Conservation (phyloP, 2,888 invertebrate species). For the Dione juno region DNA sequence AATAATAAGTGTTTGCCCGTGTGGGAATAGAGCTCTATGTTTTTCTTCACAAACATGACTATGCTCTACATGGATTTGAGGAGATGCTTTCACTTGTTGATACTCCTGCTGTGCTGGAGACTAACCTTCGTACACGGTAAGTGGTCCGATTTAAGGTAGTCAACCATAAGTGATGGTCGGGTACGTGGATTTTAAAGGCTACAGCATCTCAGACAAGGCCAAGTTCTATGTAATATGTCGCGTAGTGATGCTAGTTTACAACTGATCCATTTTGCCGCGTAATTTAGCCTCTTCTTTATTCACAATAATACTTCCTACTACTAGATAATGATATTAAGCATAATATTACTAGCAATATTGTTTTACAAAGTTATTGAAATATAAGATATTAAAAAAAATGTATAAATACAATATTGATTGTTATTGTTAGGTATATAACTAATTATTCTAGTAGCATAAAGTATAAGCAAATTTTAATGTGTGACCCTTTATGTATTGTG, state of each 20-base stretch:
- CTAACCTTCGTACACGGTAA: slow-evolving; percentile 66
- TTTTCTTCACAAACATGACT: slow-evolving; percentile 61
- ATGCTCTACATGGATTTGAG: slow-evolving; percentile 66
- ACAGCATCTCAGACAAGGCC: neutral
- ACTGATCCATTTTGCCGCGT: slow-evolving; percentile 3
- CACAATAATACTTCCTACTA: slow-evolving; percentile 11
- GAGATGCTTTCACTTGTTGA: slow-evolving; percentile 66
- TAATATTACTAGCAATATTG: neutral
- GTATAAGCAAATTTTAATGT: neutral
- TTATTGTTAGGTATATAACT: neutral
- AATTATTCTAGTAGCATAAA: neutral
- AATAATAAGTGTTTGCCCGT: slow-evolving; percentile 66
- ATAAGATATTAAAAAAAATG: neutral
- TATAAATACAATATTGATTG: neutral
- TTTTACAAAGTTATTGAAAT: neutral
- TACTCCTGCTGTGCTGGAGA: slow-evolving; percentile 61
- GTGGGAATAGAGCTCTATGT: slow-evolving; percentile 64
- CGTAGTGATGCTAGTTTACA: neutral
- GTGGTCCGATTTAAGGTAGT: slow-evolving; percentile 8
- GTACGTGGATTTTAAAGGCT: neutral
- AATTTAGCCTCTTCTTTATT: slow-evolving; percentile 19
- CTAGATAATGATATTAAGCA: neutral
- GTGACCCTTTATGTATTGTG: neutral
- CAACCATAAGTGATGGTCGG: neutral
- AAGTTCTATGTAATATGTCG: neutral